A percentile compares a stretch with the other conserved stretches of the same genome.
phyloP scores from a whole-genome alignment of 2,797 vertebrate species.

The Artibeus jamaicensis region DNA sequence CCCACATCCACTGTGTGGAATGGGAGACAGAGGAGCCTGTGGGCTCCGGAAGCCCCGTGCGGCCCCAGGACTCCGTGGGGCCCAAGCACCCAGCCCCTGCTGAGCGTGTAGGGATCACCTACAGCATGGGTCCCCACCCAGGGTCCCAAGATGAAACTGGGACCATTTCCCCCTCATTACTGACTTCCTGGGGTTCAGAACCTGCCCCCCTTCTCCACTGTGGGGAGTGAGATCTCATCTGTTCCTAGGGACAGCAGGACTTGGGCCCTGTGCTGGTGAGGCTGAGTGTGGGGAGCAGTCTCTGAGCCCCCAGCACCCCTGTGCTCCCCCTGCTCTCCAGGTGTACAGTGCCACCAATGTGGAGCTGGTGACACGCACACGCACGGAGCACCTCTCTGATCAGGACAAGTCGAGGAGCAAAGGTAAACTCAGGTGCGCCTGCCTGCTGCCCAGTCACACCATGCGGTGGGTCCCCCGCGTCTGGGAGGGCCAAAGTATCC shows the following conservation, averaged over 20 bases:
- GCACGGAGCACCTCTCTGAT: conserved; percentile 96
- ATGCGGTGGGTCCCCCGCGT: neutral
- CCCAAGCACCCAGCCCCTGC: neutral
- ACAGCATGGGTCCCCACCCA: neutral
- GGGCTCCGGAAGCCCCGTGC: neutral
- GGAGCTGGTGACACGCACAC: conserved; percentile 95
- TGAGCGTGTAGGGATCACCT: neutral
- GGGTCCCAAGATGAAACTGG: neutral
- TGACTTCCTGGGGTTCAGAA: neutral
- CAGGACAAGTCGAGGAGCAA: conserved; percentile 97
- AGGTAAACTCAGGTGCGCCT: conserved; percentile 85
- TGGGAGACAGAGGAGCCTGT: neutral
- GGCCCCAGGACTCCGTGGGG: neutral
- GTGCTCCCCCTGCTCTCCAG: conserved; percentile 76
- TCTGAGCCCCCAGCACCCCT: neutral
- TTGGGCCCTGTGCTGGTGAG: neutral
- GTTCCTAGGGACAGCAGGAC: neutral
- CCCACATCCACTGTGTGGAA: neutral
- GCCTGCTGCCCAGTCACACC: neutral
- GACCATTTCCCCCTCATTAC: neutral
- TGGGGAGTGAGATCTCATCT: neutral
- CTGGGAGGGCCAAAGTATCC: neutral
- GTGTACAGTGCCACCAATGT: conserved; percentile 97
- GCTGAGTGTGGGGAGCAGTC: neutral
- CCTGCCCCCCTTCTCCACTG: neutral